These are phyloP conservation scores for Nyctalus aviator DNA, from an alignment of 2,797 vertebrate species.

Conservation along the genomic window DNA sequence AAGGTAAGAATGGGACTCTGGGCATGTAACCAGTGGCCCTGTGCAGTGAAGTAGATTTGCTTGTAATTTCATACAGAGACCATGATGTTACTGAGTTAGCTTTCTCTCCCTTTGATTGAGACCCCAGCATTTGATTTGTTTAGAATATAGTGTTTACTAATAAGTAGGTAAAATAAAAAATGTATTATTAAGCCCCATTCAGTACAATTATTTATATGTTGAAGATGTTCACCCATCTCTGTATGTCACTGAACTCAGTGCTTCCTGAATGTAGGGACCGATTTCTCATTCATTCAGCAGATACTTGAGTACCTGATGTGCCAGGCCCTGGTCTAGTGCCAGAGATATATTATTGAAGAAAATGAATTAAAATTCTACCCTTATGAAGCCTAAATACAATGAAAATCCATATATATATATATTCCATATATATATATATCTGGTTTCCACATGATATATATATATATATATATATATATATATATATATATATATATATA, in stretches of 20 bases:
- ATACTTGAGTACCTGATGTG: not conserved
- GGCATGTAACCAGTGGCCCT: not conserved
- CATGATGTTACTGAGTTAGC: not conserved
- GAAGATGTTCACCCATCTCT: not conserved
- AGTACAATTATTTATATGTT: not conserved
- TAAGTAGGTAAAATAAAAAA: slow-evolving; percentile 17
- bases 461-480: not conserved
- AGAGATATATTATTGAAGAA: not conserved
- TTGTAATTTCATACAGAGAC: not conserved
- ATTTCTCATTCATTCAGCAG: not conserved
- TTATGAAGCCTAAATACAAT: not conserved
- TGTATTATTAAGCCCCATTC: not conserved
- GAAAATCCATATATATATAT: not conserved
- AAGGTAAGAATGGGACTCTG: not conserved
- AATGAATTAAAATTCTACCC: not conserved
- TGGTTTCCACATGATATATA: no score
- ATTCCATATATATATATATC: no score
- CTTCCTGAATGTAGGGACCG: not conserved
- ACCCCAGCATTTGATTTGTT: not conserved
- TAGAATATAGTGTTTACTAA: slow-evolving; percentile 17
- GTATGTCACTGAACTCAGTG: not conserved
- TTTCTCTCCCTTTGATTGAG: not conserved
- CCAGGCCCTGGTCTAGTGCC: not conserved
- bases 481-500: not conserved
- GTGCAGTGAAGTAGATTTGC: not conserved